Percentiles rank a stretch among this genome's conserved stretches.
phyloP scores from a whole-genome alignment of 2,888 invertebrate genomes.

The Synanthedon tipuliformis region DNA sequence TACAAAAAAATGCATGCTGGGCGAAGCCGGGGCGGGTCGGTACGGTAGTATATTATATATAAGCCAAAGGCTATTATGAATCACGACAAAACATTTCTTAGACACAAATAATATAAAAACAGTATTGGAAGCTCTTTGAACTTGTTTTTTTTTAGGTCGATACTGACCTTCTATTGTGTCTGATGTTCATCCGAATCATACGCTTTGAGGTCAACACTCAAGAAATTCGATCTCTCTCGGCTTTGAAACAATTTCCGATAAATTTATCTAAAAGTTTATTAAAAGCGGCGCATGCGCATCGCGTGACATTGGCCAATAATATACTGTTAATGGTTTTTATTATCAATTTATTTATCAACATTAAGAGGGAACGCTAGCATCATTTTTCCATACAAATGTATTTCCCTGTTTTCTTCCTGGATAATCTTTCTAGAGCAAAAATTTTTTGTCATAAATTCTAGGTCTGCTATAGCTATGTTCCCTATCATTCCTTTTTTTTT shows the following conservation, averaged over 20 bases:
- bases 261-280: background rate
- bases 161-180: background rate
- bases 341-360: too few species aligned
- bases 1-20: too few species aligned
- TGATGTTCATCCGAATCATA: background rate
- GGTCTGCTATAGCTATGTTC: too few species aligned
- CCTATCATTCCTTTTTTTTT: too few species aligned
- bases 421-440: too few species aligned
- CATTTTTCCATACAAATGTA: too few species aligned
- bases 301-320: conserved; percentile 1
- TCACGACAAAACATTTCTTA: background rate
- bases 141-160: background rate
- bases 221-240: background rate
- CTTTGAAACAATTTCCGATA: background rate
- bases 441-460: too few species aligned
- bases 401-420: too few species aligned
- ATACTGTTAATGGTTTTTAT: background rate
- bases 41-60: background rate
- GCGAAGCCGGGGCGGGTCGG: too few species aligned
- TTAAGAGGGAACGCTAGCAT: too few species aligned
- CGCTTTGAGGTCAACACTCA: background rate
- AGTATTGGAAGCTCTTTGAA: background rate
- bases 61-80: background rate
- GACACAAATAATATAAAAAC: background rate
- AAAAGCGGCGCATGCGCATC: conserved; percentile 1